Base-by-base conservation (phyloP, 2,797 vertebrate species). In the Scolopax bukidnonensis region DNA sequence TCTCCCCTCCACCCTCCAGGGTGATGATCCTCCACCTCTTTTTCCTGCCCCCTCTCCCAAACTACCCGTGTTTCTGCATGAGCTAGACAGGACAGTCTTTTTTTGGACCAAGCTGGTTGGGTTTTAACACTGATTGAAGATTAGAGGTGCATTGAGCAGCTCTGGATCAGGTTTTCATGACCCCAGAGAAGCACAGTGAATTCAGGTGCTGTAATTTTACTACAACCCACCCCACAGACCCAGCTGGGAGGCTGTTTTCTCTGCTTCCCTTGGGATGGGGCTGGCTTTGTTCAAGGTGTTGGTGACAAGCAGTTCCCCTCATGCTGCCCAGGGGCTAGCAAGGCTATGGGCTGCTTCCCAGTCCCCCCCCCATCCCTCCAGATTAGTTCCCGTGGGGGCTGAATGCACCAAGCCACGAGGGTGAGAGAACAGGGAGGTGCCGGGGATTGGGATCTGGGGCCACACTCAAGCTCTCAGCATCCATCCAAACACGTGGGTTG, bases 51-150 rank as follows among this genome's bases (percentile, higher is more conserved):
- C 5, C 8, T 61, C 56, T 47, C 40, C 51, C 17, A 60, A 16
- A 10, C 17, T 30, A 63, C 19, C 40, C 0, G 0, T 21, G 50
- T 16, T 32, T 51, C 54, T 54, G 33, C 60, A n/a, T 0, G 1
- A 73, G 16, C 54, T 18, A 28, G 30, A 30, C 10, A 14, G 63
- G 21, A 41, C 0, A 0, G 12, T 32, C 24, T 25, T 27, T 23
- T 50, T n/a, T 48, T 47, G 43, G 32, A 38, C 32, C 4, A 18
- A 14, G 10, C 43, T 28, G 30, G 16, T 51, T 20, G 5, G 0
- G n/a, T 51, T 63, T 27, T 21, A 9, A n/a, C 19, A 25, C 45
- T 28, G 24, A 4, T 0, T 33, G 61, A 30, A 32, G 24, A 38
- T 27, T 14, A 36, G 11, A 11, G 6, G 10, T 38, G 40, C 25